Conservation (phyloP, 2,888 invertebrate genomes). For the Sipunculus nudus region DNA sequence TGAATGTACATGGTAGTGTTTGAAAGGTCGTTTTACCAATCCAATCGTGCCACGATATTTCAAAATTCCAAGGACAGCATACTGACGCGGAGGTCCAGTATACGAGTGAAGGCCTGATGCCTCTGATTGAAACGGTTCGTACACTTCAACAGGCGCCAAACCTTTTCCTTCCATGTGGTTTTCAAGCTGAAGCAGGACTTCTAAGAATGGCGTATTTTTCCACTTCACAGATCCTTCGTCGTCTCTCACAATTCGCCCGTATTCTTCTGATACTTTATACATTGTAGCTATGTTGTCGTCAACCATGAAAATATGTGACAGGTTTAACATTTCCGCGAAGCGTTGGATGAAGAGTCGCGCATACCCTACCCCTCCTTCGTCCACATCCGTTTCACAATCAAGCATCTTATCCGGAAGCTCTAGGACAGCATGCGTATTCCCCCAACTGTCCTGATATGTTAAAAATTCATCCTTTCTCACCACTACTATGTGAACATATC, state of each 20-base stretch:
- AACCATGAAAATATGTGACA: conserved; percentile 13
- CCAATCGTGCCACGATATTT: background rate
- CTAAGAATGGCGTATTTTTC: background rate
- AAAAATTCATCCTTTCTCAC: conserved; percentile 14
- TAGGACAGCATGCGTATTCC: conserved; percentile 8
- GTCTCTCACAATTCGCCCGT: background rate
- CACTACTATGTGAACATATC: conserved; percentile 10
- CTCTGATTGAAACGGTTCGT: too few species aligned
- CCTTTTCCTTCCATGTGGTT: background rate
- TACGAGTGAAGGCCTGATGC: too few species aligned
- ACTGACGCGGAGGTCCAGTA: conserved; percentile 6
- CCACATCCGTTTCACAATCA: background rate
- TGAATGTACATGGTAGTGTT: conserved; percentile 13
- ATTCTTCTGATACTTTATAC: background rate
- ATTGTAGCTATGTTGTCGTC: conserved; percentile 20
- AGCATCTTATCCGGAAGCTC: conserved; percentile 6
- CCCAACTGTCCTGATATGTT: conserved; percentile 5
- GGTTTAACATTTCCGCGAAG: conserved; percentile 12
- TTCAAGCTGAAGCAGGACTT: background rate
- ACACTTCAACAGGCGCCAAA: too few species aligned
- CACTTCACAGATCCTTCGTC: background rate
- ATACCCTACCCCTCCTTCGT: conserved; percentile 17
- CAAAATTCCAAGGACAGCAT: conserved; percentile 1
- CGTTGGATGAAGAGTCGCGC: conserved; percentile 22
- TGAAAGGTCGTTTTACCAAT: conserved; percentile 2